Evolutionary conservation across 2,113 vertebrate species (phyloP), one percentile per base, ranked within the genome.

Genomic region (Calypte anna): DNA sequence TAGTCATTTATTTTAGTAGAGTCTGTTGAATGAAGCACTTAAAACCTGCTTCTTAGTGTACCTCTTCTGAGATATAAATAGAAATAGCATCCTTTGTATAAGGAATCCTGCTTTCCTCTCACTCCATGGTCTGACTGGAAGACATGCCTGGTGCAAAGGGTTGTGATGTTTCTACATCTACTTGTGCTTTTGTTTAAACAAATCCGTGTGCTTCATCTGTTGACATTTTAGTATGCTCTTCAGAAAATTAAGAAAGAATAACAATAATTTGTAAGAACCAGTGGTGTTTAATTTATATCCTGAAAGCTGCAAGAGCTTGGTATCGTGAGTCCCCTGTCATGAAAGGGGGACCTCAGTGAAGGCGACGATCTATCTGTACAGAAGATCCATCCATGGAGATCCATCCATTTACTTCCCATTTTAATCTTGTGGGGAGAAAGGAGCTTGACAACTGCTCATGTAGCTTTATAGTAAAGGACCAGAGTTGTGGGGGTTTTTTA

Each of bases 331-430:
- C 9, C 36, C 7, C 16, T 40, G 14, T 44, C 14, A 3, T 10
- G 30, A 67, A 74, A 28, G 15, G 12, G 3, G 5, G 5, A 18
- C 61, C 33, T 84, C 36, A 9, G 46, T 20, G 68, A 63, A 36
- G 38, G 27, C 1, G 3, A 13, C 48, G 18, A 10, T 15, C 0
- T 9, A 3, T 23, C 24, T 73, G 31, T 54, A 38, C 36, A 10
- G 36, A 38, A 38, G 36, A 38, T 38, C 36, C 36, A 33, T 33
- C 33, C 33, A 33, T 1, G 38, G 72, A 75, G 72, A 70, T 36
- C 40, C 43, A 8, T 64, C 40, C 43, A 8, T 64, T 82, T 44
- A 10, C 10, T 55, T 73, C 24, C 38, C 58, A 5, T 55, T 46
- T 73, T 69, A 40, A 46, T 64, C 44, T 46, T 2, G 12, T 19